phyloP scores from a whole-genome alignment of 2,113 vertebrate species.

The Ciconia stormi region DNA sequence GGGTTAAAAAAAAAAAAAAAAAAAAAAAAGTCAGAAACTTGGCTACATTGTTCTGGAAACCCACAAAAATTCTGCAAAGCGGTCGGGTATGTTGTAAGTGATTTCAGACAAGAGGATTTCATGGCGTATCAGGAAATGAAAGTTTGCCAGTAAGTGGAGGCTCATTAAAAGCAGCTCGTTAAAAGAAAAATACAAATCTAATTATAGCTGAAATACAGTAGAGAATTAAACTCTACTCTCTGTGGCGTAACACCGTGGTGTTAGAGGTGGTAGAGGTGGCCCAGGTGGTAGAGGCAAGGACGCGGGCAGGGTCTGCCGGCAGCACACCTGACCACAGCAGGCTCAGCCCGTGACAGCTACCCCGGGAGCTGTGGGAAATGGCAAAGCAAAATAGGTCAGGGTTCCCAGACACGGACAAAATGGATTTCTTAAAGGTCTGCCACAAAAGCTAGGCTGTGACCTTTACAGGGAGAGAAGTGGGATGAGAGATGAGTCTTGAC shows the following conservation, averaged over 20 bases:
- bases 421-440: slow-evolving; percentile 55
- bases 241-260: neutral
- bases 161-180: slow-evolving; percentile 57
- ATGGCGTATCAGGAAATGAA: slow-evolving; percentile 57
- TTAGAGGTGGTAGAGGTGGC: too few relatives aligned
- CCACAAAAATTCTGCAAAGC: slow-evolving; percentile 20
- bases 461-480: slow-evolving; percentile 20
- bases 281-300: neutral
- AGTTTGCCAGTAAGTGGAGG: slow-evolving; percentile 47
- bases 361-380: slow-evolving; percentile 25
- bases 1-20: neutral
- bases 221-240: neutral
- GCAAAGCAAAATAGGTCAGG: slow-evolving; percentile 50
- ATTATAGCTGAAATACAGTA: slow-evolving; percentile 54
- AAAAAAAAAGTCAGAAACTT: neutral
- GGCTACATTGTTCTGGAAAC: neutral
- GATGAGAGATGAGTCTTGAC: slow-evolving; percentile 38
- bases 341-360: neutral
- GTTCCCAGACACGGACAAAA: slow-evolving; percentile 39
- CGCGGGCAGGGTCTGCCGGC: neutral
- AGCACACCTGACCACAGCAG: neutral
- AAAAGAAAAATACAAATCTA: slow-evolving; percentile 48
- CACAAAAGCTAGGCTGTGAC: slow-evolving; percentile 47
- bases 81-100: neutral
- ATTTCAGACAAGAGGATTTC: slow-evolving; percentile 25